Evolutionary conservation across 1,140 invertebrate genomes (phyloP).

Genomic region (Nasonia longicornis): DNA sequence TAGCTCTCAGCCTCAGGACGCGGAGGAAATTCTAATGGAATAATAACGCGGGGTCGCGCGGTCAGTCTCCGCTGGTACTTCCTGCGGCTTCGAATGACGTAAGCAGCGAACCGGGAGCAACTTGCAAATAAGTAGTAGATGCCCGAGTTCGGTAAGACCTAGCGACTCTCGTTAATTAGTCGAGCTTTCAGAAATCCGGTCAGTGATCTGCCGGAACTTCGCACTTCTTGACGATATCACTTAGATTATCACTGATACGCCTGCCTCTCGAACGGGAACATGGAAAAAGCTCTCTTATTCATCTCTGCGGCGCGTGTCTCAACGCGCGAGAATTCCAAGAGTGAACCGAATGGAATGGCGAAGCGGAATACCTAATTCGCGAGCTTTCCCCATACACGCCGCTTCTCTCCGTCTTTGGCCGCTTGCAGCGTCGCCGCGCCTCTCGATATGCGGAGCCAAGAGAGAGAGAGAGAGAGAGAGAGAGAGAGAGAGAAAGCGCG

Average conservation of each 20-base stretch:
- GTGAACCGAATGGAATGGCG: constrained; percentile 13
- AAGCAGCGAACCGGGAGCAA: neutral
- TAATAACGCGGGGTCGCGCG: too few relatives aligned
- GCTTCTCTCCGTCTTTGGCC: neutral
- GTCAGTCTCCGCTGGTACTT: neutral
- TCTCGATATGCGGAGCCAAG: constrained; percentile 6
- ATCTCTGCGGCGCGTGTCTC: neutral
- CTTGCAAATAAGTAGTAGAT: neutral
- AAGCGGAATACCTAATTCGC: neutral
- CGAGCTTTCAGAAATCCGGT: too few relatives aligned
- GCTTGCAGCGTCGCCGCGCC: neutral
- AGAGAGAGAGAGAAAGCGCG: neutral
- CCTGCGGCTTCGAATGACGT: too few relatives aligned
- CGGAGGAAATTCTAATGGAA: neutral
- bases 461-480: too few relatives aligned
- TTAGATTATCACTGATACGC: too few relatives aligned
- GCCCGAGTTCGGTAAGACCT: neutral
- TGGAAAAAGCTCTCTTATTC: neutral
- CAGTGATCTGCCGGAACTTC: too few relatives aligned
- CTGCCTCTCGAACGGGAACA: too few relatives aligned
- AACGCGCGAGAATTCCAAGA: neutral
- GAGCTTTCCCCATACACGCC: neutral
- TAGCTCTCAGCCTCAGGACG: too few relatives aligned
- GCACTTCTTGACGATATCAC: too few relatives aligned
- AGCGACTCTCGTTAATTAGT: too few relatives aligned